Conservation (phyloP, 2,888 invertebrate species). For the Acleris holmiana region DNA sequence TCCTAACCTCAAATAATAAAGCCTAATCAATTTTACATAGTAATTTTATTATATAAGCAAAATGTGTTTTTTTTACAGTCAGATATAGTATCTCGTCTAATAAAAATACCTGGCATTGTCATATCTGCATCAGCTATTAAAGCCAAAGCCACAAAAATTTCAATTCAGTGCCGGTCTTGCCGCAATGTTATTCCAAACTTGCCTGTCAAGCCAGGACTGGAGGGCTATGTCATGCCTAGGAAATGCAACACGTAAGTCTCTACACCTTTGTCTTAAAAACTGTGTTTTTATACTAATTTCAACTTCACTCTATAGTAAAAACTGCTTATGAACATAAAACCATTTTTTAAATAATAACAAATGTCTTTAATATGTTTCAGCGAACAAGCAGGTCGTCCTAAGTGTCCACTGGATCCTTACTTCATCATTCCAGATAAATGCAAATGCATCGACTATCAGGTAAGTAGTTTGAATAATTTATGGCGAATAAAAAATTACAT, state of each 20-base stretch:
- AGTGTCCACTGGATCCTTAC: constrained; percentile 98
- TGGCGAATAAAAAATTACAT: too few species aligned
- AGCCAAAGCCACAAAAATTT: constrained; percentile 97
- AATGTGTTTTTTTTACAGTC: constrained; percentile 85
- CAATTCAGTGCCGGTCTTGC: constrained; percentile 98
- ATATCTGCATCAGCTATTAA: constrained; percentile 97
- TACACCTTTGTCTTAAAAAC: too few species aligned
- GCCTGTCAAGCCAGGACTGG: constrained; percentile 96
- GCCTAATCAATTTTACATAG: too few species aligned
- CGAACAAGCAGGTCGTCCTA: constrained; percentile 95
- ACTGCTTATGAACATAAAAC: too few species aligned
- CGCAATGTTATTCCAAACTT: constrained; percentile 95
- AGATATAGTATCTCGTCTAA: constrained; percentile 95
- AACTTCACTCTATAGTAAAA: too few species aligned
- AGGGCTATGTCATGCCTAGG: constrained; percentile 97
- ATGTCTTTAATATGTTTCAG: constrained; percentile 84
- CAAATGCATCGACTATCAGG: constrained; percentile 98
- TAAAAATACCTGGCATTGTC: constrained; percentile 98
- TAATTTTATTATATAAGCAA: too few species aligned
- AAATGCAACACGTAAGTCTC: constrained; percentile 94
- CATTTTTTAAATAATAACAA: too few species aligned
- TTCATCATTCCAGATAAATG: constrained; percentile 99
- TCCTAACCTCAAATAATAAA: too few species aligned
- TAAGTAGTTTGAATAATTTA: constrained; percentile 44
- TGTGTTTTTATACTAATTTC: too few species aligned